These are phyloP conservation scores for Heliconius eleuchia DNA, from an alignment of 1,140 invertebrate genomes.

Conservation along the genomic window DNA sequence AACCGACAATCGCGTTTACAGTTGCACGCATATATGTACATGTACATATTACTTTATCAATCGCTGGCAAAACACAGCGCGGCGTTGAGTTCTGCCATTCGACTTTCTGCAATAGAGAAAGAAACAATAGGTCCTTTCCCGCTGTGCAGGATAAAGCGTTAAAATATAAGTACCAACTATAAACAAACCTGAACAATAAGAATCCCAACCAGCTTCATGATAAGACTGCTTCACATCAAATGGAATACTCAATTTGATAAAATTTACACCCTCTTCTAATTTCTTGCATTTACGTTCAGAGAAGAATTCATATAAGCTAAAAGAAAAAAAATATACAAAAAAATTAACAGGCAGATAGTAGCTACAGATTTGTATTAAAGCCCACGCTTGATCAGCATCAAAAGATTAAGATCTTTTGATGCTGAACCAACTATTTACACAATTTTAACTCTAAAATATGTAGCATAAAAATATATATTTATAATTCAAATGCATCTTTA, in stretches of 20 bases:
- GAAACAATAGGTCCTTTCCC: not conserved
- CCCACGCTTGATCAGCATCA: too few species aligned
- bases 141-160: not conserved
- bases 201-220: conserved; percentile 90
- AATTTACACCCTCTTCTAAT: conserved; percentile 56
- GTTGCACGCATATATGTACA: too few species aligned
- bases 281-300: conserved; percentile 71
- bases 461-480: too few species aligned
- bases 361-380: conserved; percentile 21
- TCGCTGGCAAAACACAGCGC: too few species aligned
- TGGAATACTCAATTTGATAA: conserved; percentile 63
- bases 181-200: conserved; percentile 84
- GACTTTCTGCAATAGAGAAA: not conserved
- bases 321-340: not conserved
- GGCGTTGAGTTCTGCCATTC: too few species aligned
- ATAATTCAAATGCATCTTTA: too few species aligned
- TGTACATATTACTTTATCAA: too few species aligned
- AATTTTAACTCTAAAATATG: too few species aligned
- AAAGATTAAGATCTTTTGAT: too few species aligned
- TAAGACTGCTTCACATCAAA: conserved; percentile 74
- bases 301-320: conserved; percentile 83
- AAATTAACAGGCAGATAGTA: too few species aligned
- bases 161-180: not conserved
- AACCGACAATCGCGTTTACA: too few species aligned
- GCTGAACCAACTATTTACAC: not conserved